Base-by-base conservation (phyloP, 1,140 invertebrate genomes). In the Musca vetustissima region DNA sequence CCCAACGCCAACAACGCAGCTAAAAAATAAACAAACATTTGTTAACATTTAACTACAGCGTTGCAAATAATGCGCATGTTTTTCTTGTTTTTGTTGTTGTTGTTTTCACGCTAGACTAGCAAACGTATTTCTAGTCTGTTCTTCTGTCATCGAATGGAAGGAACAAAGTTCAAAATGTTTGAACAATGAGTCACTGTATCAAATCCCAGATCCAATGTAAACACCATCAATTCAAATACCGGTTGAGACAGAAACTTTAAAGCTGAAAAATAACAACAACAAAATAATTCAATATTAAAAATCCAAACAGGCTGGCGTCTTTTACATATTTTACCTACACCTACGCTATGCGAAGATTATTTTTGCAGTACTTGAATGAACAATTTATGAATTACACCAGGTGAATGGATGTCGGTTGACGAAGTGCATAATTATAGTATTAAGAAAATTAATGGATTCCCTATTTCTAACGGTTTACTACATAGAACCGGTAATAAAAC, bases 111-210 rank as follows among this genome's bases (percentile, higher is more conserved):
- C 36, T 43, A 43, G 36, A 8, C 36, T 13, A 6, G 1, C 36
- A 43, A 43, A 43, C 36, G 11, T 8, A 9, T 43, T 43, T 9
- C 36, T 43, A 2, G 36, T 43, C 13, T 43, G 36, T 43, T 32
- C 6, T 43, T 43, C 36, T 43, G 11, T 13, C 28, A 32, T 32
- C 28, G 28, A 32, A 3, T 32, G 28, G 11, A 43, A 43, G 57
- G 57, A 61, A 61, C 57, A 61, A 61, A 61, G 57, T 61, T 61
- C 57, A 61, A 22, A 28, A 61, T 61, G 57, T 61, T 36, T 61
- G 17, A 17, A 17, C 28, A 61, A 61, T 61, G 57, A 61, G 28
- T 61, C 57, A 61, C 28, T 61, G 22, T 24, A 57, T 57, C 53
- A 57, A 61, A 61, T 61, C n/a, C 25, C 17, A n/a, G 17, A 19